Evolutionary conservation across 2,888 invertebrate species (phyloP), one percentile per base, ranked within the genome.

Genomic region (Tetrapedia diversipes): DNA sequence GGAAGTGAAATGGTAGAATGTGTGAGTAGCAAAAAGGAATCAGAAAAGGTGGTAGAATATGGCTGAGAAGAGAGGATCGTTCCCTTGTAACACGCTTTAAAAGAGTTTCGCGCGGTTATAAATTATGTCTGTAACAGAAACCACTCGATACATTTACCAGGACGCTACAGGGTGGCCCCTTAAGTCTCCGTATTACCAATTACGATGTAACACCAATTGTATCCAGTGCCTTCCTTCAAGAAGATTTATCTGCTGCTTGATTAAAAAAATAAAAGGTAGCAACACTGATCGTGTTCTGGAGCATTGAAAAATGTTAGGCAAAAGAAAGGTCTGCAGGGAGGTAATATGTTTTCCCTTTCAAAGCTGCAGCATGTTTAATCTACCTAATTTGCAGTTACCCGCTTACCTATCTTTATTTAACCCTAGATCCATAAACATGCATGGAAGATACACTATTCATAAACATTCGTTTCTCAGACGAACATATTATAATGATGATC

Each of bases 41-140:
- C n/a, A 74, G 39, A 22, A 51, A 32, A 22, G 14, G 43, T 29
- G 43, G 22, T 54, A 19, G 29, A 45, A 56, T n/a, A n/a, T 60
- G 53, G 32, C 45, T 4, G 73, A 19, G 43, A 22, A 34, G 68
- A 51, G 11, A 11, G 14, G 60, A 39, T 54, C 66, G 29, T 56
- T n/a, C 37, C 6, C 11, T 10, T 22, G 57, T 60, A 43, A 16
- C 43, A 60, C 64, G 65, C 47, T 53, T 43, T 37, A 32, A n/a
- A n/a, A 43, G 71, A 53, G 68, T 60, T 68, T 54, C 39, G 43
- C 19, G 39, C 47, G 61, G 59, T 83, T 88, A 85, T 88, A 88
- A 88, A 88, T 88, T 88, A 88, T 70, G 86, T 88, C 85, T 49
- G 75, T 77, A 82, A 74, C 88, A 87, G 84, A 77, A 78, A 77